Evolutionary conservation across 2,113 vertebrate genomes (phyloP).

Genomic region (Mustelus asterias): DNA sequence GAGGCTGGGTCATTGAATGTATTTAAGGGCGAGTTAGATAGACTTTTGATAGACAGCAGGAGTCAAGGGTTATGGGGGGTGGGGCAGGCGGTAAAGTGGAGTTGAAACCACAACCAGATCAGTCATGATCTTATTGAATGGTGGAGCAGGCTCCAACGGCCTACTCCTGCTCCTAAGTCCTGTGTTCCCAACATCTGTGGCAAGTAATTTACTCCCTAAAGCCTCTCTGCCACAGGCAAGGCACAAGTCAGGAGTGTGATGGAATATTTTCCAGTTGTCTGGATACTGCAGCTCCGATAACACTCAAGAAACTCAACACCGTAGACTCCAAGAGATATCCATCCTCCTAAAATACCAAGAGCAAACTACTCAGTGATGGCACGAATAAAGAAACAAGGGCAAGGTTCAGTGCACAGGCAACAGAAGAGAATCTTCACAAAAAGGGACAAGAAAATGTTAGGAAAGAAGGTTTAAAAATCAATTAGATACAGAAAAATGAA

Average conservation of each 20-base stretch:
- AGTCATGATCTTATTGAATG: too few relatives aligned
- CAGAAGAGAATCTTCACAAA: not conserved
- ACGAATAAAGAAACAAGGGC: not conserved
- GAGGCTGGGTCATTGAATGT: too few relatives aligned
- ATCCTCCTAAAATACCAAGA: not conserved
- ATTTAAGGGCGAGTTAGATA: too few relatives aligned
- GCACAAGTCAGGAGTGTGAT: not conserved
- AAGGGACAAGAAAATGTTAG: not conserved
- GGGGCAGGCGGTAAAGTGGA: too few relatives aligned
- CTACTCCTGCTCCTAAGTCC: too few relatives aligned
- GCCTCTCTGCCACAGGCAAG: not conserved
- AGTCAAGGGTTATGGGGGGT: too few relatives aligned
- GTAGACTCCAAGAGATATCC: not conserved
- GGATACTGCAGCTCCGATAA: not conserved
- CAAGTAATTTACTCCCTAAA: not conserved
- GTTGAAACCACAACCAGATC: too few relatives aligned
- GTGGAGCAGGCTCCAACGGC: too few relatives aligned
- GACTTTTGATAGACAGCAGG: too few relatives aligned
- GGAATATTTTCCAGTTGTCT: not conserved
- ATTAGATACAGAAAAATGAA: not conserved
- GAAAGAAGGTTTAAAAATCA: not conserved
- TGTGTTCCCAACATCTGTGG: not conserved
- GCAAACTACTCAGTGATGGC: not conserved
- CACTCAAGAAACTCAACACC: not conserved
- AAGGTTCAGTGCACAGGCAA: not conserved